Evolutionary conservation across 2,113 vertebrate genomes (phyloP).

Genomic region (Edolisoma coerulescens): DNA sequence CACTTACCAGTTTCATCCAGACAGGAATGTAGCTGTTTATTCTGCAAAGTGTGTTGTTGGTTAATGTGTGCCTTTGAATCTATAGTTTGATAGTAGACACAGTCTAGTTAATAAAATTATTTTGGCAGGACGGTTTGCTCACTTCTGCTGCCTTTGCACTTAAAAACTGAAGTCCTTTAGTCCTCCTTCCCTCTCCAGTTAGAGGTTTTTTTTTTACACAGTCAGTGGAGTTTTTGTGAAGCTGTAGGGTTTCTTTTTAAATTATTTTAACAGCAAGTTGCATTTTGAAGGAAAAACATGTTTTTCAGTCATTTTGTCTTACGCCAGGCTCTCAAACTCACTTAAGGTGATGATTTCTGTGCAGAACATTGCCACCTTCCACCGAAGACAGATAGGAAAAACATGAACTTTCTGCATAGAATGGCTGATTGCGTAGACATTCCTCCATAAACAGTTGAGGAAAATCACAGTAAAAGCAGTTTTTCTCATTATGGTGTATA

Average conservation of each 20-base stretch:
- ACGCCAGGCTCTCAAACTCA: accelerated
- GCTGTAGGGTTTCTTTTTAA: neutral
- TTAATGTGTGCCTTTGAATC: neutral
- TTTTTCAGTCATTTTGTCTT: neutral
- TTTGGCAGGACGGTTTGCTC: neutral
- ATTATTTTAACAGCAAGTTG: neutral
- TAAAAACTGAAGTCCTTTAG: neutral
- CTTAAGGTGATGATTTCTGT: neutral
- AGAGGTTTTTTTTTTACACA: neutral
- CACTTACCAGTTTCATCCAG: neutral
- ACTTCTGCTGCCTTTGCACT: neutral
- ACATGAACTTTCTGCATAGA: neutral
- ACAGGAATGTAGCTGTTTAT: neutral
- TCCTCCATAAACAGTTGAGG: neutral
- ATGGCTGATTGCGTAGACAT: neutral
- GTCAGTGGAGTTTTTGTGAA: neutral
- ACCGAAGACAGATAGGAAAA: neutral
- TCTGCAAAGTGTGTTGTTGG: neutral
- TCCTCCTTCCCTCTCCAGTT: neutral
- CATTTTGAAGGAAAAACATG: neutral
- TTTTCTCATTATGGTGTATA: neutral
- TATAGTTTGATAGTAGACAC: neutral
- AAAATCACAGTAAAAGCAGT: neutral
- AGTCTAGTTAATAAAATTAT: neutral
- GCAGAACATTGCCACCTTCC: neutral